Conservation (phyloP, 2,797 vertebrate genomes). For the Mareca strepera region DNA sequence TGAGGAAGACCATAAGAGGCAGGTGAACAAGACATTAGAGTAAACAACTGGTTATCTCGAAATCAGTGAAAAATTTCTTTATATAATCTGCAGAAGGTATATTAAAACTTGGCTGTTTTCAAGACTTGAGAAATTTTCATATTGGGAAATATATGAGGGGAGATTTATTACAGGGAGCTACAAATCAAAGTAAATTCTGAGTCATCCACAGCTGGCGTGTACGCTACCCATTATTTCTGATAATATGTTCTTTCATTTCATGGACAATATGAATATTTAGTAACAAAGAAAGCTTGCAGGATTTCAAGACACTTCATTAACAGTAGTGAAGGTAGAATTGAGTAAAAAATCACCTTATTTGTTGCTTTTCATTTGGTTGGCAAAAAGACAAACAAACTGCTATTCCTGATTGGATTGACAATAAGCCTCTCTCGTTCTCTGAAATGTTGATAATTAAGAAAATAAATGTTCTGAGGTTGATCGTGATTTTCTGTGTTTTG, state of each 20-base stretch:
- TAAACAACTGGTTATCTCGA: neutral
- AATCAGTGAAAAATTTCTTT: neutral
- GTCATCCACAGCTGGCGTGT: neutral
- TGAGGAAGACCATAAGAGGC: neutral
- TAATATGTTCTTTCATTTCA: neutral
- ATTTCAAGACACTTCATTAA: conserved; percentile 48
- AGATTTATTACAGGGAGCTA: neutral
- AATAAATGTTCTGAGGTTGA: neutral
- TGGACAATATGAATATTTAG: neutral
- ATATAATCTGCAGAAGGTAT: neutral
- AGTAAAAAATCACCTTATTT: neutral
- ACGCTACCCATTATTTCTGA: conserved; percentile 7
- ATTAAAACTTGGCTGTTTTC: neutral
- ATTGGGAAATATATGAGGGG: neutral
- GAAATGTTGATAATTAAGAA: neutral
- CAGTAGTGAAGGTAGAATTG: neutral
- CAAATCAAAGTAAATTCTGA: neutral
- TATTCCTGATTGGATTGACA: neutral
- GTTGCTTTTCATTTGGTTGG: conserved; percentile 4
- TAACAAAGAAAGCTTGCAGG: conserved; percentile 15
- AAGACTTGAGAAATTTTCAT: neutral
- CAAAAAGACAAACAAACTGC: neutral
- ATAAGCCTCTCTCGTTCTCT: neutral
- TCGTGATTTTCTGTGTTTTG: neutral
- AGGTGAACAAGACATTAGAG: neutral